Evolutionary conservation across 2,113 vertebrate genomes (phyloP).

Genomic region (Phyllopteryx taeniolatus): DNA sequence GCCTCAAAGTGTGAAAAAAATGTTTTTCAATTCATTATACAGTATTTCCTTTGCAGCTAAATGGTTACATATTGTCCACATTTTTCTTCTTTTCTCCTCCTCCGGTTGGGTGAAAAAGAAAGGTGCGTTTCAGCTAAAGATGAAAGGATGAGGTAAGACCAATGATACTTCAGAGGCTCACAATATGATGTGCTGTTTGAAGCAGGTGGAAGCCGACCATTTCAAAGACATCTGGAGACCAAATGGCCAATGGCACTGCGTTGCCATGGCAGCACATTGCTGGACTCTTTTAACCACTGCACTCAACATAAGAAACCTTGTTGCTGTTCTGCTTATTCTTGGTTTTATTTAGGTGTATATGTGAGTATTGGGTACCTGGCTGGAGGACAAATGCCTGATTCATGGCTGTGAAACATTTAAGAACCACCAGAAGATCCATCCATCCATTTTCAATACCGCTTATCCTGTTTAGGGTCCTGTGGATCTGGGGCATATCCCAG

Average conservation of each 20-base stretch:
- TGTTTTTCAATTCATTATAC: conserved; percentile 15
- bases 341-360: not conserved
- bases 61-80: conserved; percentile 22
- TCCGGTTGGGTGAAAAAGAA: conserved; percentile 25
- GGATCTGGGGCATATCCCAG: too few relatives aligned
- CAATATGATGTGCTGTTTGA: conserved; percentile 63
- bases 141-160: conserved; percentile 62
- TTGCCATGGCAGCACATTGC: conserved; percentile 62
- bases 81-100: conserved; percentile 22
- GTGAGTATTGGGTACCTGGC: not conserved
- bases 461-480: too few relatives aligned
- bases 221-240: conserved; percentile 67
- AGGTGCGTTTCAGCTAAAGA: conserved; percentile 47
- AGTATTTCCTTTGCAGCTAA: conserved; percentile 19
- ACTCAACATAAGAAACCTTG: conserved; percentile 16
- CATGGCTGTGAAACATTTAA: not conserved
- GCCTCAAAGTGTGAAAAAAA: conserved; percentile 3
- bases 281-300: conserved; percentile 28
- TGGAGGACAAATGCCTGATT: not conserved
- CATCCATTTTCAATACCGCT: too few relatives aligned
- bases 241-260: conserved; percentile 44
- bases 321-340: not conserved
- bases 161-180: conserved; percentile 49
- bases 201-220: conserved; percentile 54
- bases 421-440: not conserved